A percentile compares a stretch with the other conserved stretches of the same genome.
These are phyloP conservation scores for Himalopsyche anomala DNA, from an alignment of 2,888 invertebrate genomes.

Conservation along the genomic window DNA sequence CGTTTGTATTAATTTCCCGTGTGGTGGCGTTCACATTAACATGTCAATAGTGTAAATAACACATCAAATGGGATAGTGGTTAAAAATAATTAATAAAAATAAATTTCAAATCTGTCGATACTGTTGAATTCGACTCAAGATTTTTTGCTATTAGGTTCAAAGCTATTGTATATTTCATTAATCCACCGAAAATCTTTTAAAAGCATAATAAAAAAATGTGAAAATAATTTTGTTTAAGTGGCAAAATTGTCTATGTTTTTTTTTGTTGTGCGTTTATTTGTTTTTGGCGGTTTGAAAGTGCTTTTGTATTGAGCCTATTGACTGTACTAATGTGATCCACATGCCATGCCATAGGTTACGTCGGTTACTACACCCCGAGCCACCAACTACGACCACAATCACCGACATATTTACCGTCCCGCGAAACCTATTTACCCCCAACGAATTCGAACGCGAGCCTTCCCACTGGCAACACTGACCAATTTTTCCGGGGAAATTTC, in stretches of 20 bases:
- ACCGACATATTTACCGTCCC: constrained; percentile 57
- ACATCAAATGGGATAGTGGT: no score
- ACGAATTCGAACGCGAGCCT: constrained; percentile 63
- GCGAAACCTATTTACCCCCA: constrained; percentile 67
- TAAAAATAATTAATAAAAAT: no score
- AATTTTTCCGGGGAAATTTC: constrained; percentile 68
- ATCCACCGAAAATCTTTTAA: background rate
- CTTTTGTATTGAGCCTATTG: background rate
- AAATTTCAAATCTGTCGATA: background rate
- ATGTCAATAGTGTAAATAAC: constrained; percentile 27
- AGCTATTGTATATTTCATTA: background rate
- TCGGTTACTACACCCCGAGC: constrained; percentile 64
- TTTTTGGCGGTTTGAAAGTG: constrained; percentile 11
- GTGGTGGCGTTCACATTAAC: no score
- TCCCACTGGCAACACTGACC: constrained; percentile 64
- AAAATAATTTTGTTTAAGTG: background rate
- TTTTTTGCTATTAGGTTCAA: background rate
- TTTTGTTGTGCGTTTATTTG: background rate
- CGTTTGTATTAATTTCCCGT: no score
- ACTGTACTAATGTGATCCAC: constrained; percentile 52
- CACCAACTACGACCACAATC: constrained; percentile 60
- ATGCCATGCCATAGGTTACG: constrained; percentile 62
- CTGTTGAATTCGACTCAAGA: background rate
- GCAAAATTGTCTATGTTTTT: no score
- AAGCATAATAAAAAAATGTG: background rate